Conservation (phyloP, 2,797 vertebrate species). For the Lagodon rhomboides region DNA sequence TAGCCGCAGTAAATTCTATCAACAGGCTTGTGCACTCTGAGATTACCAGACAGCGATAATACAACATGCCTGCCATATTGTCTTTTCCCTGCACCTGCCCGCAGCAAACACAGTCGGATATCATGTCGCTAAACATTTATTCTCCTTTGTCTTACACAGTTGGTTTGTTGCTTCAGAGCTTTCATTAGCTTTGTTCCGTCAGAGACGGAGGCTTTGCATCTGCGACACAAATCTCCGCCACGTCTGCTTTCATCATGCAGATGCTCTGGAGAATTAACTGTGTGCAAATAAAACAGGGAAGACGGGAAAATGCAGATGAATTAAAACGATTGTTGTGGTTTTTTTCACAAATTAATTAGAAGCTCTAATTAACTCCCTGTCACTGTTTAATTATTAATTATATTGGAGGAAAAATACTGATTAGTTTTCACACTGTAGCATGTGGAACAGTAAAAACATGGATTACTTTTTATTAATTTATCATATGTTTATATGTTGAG, state of each 20-base stretch:
- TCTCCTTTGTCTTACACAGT: slow-evolving; percentile 46
- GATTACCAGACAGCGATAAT: slow-evolving; percentile 50
- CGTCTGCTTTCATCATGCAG: slow-evolving; percentile 36
- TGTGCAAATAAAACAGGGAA: slow-evolving; percentile 20
- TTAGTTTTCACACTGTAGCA: background rate
- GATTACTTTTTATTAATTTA: background rate
- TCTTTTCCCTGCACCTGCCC: slow-evolving; percentile 52
- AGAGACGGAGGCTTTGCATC: slow-evolving; percentile 40
- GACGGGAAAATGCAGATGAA: background rate
- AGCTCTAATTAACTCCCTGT: background rate
- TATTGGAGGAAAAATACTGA: background rate
- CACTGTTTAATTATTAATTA: background rate
- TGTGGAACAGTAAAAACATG: background rate
- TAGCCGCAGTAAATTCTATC: slow-evolving; percentile 44
- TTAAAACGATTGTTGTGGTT: background rate
- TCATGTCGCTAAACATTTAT: slow-evolving; percentile 48
- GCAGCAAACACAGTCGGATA: slow-evolving; percentile 50
- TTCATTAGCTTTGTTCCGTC: slow-evolving; percentile 51
- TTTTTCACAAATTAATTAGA: background rate
- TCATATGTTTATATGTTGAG: background rate
- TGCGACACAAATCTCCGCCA: slow-evolving; percentile 31
- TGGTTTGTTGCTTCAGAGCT: slow-evolving; percentile 48
- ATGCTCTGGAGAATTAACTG: slow-evolving; percentile 18
- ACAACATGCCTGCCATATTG: slow-evolving; percentile 54
- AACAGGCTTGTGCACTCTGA: slow-evolving; percentile 43